These are phyloP conservation scores for Hesperia comma DNA, from an alignment of 2,888 invertebrate species.

Conservation along the genomic window DNA sequence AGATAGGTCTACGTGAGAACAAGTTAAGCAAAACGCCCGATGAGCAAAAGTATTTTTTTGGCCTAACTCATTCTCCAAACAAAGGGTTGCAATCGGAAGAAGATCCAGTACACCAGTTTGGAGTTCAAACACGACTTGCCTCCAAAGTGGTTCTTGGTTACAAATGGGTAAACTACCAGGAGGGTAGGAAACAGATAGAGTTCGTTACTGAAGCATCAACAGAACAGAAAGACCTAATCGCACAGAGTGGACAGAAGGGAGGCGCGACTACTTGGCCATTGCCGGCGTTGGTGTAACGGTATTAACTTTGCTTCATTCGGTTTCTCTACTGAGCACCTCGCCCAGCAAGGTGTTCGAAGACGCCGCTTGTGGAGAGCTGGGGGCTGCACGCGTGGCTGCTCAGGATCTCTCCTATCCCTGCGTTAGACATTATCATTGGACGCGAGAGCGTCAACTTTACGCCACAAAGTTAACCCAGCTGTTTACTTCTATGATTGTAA, in stretches of 20 bases:
- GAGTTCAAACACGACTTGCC: constrained; percentile 42
- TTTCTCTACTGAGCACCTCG: constrained; percentile 88
- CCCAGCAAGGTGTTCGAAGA: constrained; percentile 92
- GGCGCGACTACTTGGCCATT: constrained; percentile 82
- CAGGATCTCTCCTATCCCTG: constrained; percentile 81
- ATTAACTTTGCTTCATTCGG: constrained; percentile 86
- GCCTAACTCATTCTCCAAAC: constrained; percentile 58
- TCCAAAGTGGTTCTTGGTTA: constrained; percentile 51
- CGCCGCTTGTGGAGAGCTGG: constrained; percentile 87
- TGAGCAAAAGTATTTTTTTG: constrained; percentile 40
- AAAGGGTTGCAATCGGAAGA: constrained; percentile 32
- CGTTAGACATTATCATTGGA: constrained; percentile 80
- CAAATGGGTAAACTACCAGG: constrained; percentile 69
- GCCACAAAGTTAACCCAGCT: constrained; percentile 9
- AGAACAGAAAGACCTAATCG: constrained; percentile 81
- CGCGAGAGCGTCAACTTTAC: constrained; percentile 46
- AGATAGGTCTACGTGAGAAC: constrained; percentile 58
- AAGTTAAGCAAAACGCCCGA: constrained; percentile 52
- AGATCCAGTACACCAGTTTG: constrained; percentile 26
- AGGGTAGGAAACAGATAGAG: constrained; percentile 63
- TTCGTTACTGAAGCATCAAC: constrained; percentile 73
- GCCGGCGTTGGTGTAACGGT: constrained; percentile 79
- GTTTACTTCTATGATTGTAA: neutral
- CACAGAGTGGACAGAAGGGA: constrained; percentile 81
- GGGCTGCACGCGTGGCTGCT: constrained; percentile 74